Base-by-base conservation (phyloP, 2,888 invertebrate genomes). In the Gasteruption jaculator region DNA sequence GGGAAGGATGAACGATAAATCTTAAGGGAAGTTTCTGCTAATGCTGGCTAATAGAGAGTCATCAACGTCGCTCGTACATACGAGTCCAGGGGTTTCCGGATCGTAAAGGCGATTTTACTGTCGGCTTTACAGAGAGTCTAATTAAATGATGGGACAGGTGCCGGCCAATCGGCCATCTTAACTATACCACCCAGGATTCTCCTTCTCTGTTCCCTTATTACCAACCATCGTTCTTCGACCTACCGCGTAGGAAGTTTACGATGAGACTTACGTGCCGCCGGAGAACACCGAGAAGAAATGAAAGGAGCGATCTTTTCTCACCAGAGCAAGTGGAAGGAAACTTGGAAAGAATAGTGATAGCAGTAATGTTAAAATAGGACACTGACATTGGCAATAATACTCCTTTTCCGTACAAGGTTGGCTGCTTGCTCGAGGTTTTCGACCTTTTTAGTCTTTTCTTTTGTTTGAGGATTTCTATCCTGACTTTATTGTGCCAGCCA, bases 91-190 rank as follows among this genome's bases (percentile, higher is more conserved):
- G n/a, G n/a, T 47, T 50, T 54, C 43, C 42, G 41, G 49, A 53
- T 52, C 57, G 52, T 59, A 54, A 56, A 54, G 48, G 48, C 49
- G 47, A 53, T 56, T 59, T 59, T 54, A 55, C 46, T 49, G 41
- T 41, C 46, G 43, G n/a, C n/a, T 41, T 50, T 51, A 45, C 48
- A 49, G 45, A 46, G 48, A 52, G 44, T 47, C 41, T 53, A 52
- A 57, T 56, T 50, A 58, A 56, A 54, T 46, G 48, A 55, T 43
- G 50, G 47, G 43, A 43, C 41, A 51, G 46, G 43, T 30, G 38
- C 25, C 27, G 27, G 29, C 39, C 37, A 34, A 37, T 35, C 36
- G 26, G n/a, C n/a, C n/a, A n/a, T n/a, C n/a, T n/a, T n/a, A n/a
- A n/a, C n/a, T n/a, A n/a, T n/a, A n/a, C n/a, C n/a, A n/a, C n/a